phyloP scores from a whole-genome alignment of 2,113 vertebrate genomes.

The Entosphenus tridentatus region DNA sequence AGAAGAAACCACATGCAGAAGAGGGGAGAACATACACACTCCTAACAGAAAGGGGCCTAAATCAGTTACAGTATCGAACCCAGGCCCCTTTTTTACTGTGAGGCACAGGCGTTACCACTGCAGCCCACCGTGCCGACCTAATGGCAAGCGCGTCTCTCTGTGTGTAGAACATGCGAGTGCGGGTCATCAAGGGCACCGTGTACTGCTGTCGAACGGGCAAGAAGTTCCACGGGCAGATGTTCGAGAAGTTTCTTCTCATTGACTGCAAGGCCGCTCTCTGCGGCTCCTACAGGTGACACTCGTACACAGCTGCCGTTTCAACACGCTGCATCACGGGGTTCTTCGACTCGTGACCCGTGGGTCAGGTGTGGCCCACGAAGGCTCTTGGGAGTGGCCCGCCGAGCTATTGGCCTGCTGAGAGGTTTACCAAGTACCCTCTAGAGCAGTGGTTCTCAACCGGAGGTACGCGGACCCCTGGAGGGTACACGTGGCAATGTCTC shows the following conservation, averaged over 20 bases:
- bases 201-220: constrained; percentile 37
- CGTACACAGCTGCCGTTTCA: too few relatives aligned
- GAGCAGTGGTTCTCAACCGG: too few relatives aligned
- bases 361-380: too few relatives aligned
- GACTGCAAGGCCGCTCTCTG: constrained; percentile 74
- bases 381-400: too few relatives aligned
- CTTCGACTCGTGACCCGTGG: too few relatives aligned
- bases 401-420: too few relatives aligned
- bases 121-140: not conserved
- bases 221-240: constrained; percentile 39
- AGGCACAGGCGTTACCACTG: not conserved
- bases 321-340: too few relatives aligned
- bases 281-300: constrained; percentile 49
- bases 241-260: constrained; percentile 62
- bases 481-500: too few relatives aligned
- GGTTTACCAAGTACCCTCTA: too few relatives aligned
- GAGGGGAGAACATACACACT: not conserved
- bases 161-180: constrained; percentile 47
- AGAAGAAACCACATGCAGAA: not conserved
- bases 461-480: too few relatives aligned
- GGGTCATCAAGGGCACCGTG: constrained; percentile 44
- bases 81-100: constrained; percentile 11
- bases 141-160: not conserved
- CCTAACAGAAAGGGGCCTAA: constrained; percentile 12
- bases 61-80: constrained; percentile 12